Base-by-base conservation (phyloP, 37 sponge, comb jelly and placozoan species). In the Ianthella basta region DNA sequence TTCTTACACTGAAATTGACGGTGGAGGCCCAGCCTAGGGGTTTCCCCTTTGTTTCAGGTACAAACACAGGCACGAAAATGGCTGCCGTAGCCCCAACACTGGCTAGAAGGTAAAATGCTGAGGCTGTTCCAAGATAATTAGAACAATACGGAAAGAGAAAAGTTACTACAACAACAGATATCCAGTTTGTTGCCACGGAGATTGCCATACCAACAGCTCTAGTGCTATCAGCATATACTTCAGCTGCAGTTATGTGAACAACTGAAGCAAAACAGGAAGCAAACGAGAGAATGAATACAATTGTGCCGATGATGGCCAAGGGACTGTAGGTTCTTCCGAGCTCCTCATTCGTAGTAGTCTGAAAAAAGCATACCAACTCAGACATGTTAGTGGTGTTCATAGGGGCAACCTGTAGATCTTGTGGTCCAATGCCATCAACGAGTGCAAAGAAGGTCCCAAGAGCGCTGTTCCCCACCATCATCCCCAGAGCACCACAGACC, bases 31-130 rank as follows among this genome's bases (percentile, higher is more conserved):
- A 81, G 0, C 83, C 90, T 77, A 92, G 60, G 34, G 79, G 37
- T 60, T 44, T 56, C 10, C 86, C 87, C 39, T 88, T 85, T 4
- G 93, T 92, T 60, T 92, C 93, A 0, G 93, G 93, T 0, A 90
- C 35, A 40, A 91, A 82, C 37, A 90, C 32, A 0, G 67, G 25
- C 15, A 92, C 90, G 70, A 86, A 90, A 10, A 77, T 37, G 21
- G 81, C 64, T 44, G 72, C 60, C 44, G 73, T 20, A 44, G 82
- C 21, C 2, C n/a, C 36, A 15, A 90, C 33, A 18, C 24, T 82
- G 14, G 50, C 53, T 20, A 87, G 83, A 18, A 83, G 53, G 40
- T 37, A 81, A 74, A 72, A 90, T 23, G 64, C 36, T 4, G 66
- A 69, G 32, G 86, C 60, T 18, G 67, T 44, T 13, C 67, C 40